phyloP scores from a whole-genome alignment of 2,888 invertebrate genomes.

The Papilio gigon region DNA sequence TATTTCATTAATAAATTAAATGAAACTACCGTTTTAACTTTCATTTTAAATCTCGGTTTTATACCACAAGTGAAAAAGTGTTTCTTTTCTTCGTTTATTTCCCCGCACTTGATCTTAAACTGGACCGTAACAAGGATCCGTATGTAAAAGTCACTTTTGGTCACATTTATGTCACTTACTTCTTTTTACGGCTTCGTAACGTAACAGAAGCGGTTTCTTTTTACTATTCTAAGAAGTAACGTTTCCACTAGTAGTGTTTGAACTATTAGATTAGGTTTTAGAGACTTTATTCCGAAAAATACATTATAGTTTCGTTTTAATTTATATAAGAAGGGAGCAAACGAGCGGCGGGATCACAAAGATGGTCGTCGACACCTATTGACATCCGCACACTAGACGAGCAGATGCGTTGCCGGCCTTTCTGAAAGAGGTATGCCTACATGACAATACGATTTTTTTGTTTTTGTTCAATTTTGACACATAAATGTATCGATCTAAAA shows the following conservation, averaged over 20 bases:
- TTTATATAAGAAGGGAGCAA: no score
- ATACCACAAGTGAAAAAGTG: neutral
- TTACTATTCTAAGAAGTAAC: neutral
- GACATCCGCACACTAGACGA: no score
- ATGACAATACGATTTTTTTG: no score
- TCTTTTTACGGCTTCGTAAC: conserved; percentile 25
- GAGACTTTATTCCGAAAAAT: no score
- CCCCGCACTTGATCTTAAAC: conserved; percentile 8
- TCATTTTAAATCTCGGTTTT: conserved; percentile 1
- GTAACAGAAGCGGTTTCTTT: conserved; percentile 16
- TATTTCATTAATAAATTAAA: neutral
- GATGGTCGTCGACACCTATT: no score
- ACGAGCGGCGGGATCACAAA: no score
- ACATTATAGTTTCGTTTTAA: no score
- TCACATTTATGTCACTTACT: conserved; percentile 22
- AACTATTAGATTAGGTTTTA: no score
- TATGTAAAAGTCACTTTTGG: conserved; percentile 23
- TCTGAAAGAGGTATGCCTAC: no score
- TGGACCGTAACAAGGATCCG: conserved; percentile 17
- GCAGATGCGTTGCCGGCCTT: no score
- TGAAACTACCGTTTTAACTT: neutral
- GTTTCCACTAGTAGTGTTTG: neutral
- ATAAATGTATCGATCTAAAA: no score
- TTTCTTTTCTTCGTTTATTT: neutral
- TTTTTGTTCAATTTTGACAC: no score